phyloP scores from a whole-genome alignment of 2,888 invertebrate species.

The Leucophenga montana region DNA sequence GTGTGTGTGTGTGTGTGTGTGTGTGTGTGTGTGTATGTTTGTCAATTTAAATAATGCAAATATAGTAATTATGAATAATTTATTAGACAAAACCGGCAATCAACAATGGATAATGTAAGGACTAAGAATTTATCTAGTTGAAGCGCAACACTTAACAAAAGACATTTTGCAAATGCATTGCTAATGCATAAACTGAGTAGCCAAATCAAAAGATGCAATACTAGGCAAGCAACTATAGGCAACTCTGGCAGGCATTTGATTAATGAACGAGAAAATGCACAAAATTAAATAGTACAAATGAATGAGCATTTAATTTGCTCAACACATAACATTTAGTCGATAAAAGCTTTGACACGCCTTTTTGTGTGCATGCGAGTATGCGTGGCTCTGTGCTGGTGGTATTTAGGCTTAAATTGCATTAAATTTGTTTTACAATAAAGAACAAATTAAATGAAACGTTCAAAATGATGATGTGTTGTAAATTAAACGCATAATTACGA shows the following conservation, averaged over 20 bases:
- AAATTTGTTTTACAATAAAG: conserved; percentile 20
- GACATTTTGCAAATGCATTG: background rate
- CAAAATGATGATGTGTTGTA: conserved; percentile 23
- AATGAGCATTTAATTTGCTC: conserved; percentile 2
- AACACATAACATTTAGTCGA: background rate
- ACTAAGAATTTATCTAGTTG: too few species aligned
- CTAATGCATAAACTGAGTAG: background rate
- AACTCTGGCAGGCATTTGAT: conserved; percentile 12
- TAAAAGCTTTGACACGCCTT: background rate
- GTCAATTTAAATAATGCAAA: conserved; percentile 38
- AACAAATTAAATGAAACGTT: conserved; percentile 20
- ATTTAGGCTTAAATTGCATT: conserved; percentile 8
- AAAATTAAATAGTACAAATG: conserved; percentile 13
- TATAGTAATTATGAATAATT: conserved; percentile 52
- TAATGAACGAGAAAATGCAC: conserved; percentile 16
- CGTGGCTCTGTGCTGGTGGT: background rate
- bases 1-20: background rate
- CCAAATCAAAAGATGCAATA: background rate
- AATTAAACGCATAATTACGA: conserved; percentile 24
- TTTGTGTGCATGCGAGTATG: background rate
- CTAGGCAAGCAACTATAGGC: background rate
- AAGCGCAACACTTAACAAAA: too few species aligned
- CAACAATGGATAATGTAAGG: background rate
- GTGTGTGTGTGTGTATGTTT: background rate
- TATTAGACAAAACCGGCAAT: conserved; percentile 39